phyloP scores from a whole-genome alignment of 2,888 invertebrate species.

The Galeopsomyia nigrocyanea region DNA sequence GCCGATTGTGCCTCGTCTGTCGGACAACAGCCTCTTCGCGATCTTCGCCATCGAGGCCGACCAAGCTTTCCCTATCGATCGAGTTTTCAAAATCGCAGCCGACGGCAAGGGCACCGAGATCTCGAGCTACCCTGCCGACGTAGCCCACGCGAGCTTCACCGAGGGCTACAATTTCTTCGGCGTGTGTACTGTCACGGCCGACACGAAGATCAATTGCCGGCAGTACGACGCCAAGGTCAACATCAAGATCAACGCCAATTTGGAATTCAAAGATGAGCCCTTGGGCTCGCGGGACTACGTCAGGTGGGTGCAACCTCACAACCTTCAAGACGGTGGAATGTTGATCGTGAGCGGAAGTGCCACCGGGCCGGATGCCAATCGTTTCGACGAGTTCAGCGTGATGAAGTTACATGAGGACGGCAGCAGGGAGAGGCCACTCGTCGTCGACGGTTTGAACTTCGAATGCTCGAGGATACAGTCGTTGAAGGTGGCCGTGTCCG shows the following conservation, averaged over 20 bases:
- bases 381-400: slow-evolving; percentile 22
- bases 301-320: slow-evolving; percentile 34
- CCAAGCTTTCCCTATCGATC: background rate
- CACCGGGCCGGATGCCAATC: background rate
- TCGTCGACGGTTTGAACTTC: slow-evolving; percentile 15
- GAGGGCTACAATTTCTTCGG: slow-evolving; percentile 2
- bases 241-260: background rate
- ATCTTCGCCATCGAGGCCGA: background rate
- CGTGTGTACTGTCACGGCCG: slow-evolving; percentile 12
- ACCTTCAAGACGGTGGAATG: slow-evolving; percentile 20
- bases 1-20: too few relatives aligned
- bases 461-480: slow-evolving; percentile 7
- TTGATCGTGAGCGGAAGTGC: slow-evolving; percentile 30
- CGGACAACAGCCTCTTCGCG: background rate
- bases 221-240: slow-evolving; percentile 16
- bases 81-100: too few relatives aligned
- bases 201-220: slow-evolving; percentile 28
- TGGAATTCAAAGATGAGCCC: too few relatives aligned
- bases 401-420: slow-evolving; percentile 28
- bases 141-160: too few relatives aligned
- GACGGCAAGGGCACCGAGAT: too few relatives aligned
- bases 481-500: slow-evolving; percentile 14
- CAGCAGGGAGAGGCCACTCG: slow-evolving; percentile 13
- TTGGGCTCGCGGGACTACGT: too few relatives aligned
- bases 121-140: too few relatives aligned